Base-by-base conservation (phyloP, 1,140 invertebrate species). In the Ips typographus region DNA sequence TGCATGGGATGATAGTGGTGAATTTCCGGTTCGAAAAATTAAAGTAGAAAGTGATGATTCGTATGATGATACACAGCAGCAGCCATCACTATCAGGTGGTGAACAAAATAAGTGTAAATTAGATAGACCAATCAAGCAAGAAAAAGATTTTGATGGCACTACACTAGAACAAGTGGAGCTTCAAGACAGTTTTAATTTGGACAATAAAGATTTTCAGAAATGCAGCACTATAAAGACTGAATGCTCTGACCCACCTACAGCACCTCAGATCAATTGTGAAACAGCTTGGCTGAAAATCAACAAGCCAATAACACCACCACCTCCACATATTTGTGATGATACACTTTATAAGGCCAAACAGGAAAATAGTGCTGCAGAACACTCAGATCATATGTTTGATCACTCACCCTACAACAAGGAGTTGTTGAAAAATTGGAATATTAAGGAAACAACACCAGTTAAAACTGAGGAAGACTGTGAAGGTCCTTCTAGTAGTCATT, bases 351-450 rank as follows among this genome's bases (percentile, higher is more conserved):
- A 36, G 38, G 22, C 22, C 22, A 22, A 22, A 22, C 22, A 0
- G 22, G 22, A 22, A 22, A 22, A 22, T 22, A 22, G 22, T 22
- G 22, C 22, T 22, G 22, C 22, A 22, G 22, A 22, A 22, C 22
- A 22, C 22, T 22, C 22, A 22, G 22, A 22, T 22, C 22, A 22
- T 22, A 59, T 60, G 40, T 68, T 68, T 68, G 65, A 68, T 39
- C 56, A 68, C 39, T 68, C 68, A n/a, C 71, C 65, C n/a, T 72
- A 69, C 51, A 73, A 71, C 41, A 65, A 73, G 44, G 64, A 73
- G 38, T 38, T 73, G 38, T 73, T 67, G 8, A 61, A 68, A 47
- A 63, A 51, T 41, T 59, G 65, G 22, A 71, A 58, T 57, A 61
- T 70, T 55, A 70, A 70, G 58, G 68, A 70, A 52, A 41, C 42